Evolutionary conservation across 2,113 vertebrate genomes (phyloP), one percentile per base, ranked within the genome.

Genomic region (Xiphophorus hellerii): DNA sequence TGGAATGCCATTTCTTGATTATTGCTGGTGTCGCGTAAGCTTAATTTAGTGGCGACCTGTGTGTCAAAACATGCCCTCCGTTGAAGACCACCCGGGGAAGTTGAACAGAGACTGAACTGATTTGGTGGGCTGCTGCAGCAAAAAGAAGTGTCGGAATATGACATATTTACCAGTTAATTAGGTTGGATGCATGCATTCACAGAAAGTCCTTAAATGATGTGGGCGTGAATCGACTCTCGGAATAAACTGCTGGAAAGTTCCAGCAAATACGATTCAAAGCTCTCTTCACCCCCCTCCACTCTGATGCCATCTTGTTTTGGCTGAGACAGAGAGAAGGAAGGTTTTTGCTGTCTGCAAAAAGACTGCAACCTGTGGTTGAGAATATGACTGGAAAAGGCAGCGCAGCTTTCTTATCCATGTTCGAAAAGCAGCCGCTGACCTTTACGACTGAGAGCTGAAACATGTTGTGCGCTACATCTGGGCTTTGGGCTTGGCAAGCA

Each of bases 361-460:
- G 69, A 69, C 72, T 62, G 30, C 62, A 84, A 85, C 72, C 74
- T 69, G 82, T 63, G 69, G 66, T 66, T 54, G 60, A 66, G 51
- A 77, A 80, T 37, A 54, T 14, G 44, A 75, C 73, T 66, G 78
- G 72, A 90, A 91, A 87, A 86, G 83, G 90, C 89, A 89, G 77
- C n/a, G 14, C 25, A 29, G 81, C 85, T 89, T 90, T 89, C 3
- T 85, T 84, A 75, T 90, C 80, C 42, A 58, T 42, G 73, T 84
- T 87, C 74, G 84, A 89, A 81, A 62, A 87, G 82, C 80, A 77
- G 86, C 71, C 2, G 48, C 66, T 92, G 92, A 92, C 90, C 91
- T 93, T 93, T 91, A 79, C 74, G 28, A 80, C 84, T 86, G 80
- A 90, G 79, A 92, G 86, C 89, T 89, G 65, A 81, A 87, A 93